Percentiles rank a stretch among this genome's conserved stretches.
Conservation (phyloP, 2,113 vertebrate genomes). For the Eupsittula cactorum region DNA sequence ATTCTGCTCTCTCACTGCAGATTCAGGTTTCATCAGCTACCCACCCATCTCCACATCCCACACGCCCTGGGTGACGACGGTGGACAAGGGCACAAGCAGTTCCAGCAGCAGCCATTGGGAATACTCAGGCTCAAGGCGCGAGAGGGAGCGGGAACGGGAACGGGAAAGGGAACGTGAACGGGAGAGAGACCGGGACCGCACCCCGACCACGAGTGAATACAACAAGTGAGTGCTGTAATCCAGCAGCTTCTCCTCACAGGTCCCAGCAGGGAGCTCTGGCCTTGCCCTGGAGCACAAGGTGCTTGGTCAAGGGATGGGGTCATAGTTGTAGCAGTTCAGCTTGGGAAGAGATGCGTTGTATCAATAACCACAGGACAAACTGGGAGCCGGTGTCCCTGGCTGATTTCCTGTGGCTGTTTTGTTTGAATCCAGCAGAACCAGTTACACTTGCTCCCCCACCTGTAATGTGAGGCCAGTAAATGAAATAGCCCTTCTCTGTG, state of each 20-base stretch:
- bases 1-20: constrained; percentile 34
- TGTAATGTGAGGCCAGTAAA: background rate
- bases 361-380: background rate
- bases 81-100: constrained; percentile 66
- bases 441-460: constrained; percentile 14
- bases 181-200: constrained; percentile 41
- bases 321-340: fast-evolving
- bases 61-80: constrained; percentile 67
- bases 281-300: background rate
- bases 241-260: background rate
- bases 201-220: constrained; percentile 68
- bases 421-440: constrained; percentile 39
- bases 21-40: constrained; percentile 74
- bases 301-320: background rate
- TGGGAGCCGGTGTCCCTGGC: background rate
- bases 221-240: constrained; percentile 57
- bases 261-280: background rate
- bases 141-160: constrained; percentile 58
- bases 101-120: constrained; percentile 71
- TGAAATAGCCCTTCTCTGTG: constrained; percentile 30
- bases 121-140: constrained; percentile 60
- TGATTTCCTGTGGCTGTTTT: background rate
- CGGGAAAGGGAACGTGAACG: background rate
- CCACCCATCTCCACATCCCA: constrained; percentile 69
- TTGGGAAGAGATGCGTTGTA: background rate